Base-by-base conservation (phyloP, 2,797 vertebrate genomes). In the Eupleurogrammus muticus region DNA sequence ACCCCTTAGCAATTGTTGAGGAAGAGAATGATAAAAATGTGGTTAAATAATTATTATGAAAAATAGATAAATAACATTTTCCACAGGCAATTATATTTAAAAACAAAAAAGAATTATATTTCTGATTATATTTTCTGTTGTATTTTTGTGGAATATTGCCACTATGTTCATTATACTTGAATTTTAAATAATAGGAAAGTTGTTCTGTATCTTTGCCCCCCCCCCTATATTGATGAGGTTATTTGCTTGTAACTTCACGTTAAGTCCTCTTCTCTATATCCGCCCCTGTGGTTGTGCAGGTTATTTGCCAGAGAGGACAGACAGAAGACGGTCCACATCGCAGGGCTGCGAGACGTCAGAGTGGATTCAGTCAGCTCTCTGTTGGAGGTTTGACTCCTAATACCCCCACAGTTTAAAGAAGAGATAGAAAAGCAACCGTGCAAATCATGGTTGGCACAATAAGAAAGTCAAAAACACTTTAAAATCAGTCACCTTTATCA, bases 221-320 rank as follows among this genome's bases (percentile, higher is more conserved):
- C n/a, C n/a, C n/a, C n/a, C n/a, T n/a, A n/a, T n/a, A n/a, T n/a
- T n/a, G n/a, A n/a, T n/a, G n/a, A n/a, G n/a, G n/a, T n/a, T n/a
- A n/a, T n/a, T n/a, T n/a, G n/a, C n/a, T n/a, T n/a, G n/a, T n/a
- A n/a, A n/a, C n/a, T n/a, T n/a, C n/a, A n/a, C n/a, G n/a, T 16
- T 7, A 9, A 38, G 23, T 67, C 13, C 0, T 68, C 3, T 42
- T 28, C 2, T 38, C 24, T 32, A 8, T 44, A 58, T 23, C 17
- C 17, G 4, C 1, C 17, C 5, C 23, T 16, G 32, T 23, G 40
- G n/a, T 5, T 63, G 16, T 75, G 57, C 21, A 98, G 97, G 79
- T 90, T 98, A 71, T 95, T 94, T 83, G 95, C 96, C 53, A 95
- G 97, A 83, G 97, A 98, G 85, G 96, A 98, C 14, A 92, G 94